phyloP scores from a whole-genome alignment of 2,888 invertebrate species.

The Pyrocoelia pectoralis region DNA sequence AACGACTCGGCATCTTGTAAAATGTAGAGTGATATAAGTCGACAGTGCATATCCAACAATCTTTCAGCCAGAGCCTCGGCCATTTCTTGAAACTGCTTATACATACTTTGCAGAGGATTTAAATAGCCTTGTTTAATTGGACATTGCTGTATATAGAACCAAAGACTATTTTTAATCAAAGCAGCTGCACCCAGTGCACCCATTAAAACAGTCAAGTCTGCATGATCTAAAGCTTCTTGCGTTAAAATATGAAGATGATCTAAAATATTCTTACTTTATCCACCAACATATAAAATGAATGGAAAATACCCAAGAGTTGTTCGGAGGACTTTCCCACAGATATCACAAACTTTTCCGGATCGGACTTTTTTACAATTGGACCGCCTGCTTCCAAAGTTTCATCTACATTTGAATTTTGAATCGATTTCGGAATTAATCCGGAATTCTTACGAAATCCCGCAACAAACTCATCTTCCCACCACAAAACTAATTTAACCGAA shows the following conservation, averaged over 20 bases:
- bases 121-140: constrained; percentile 49
- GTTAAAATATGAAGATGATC: constrained; percentile 82
- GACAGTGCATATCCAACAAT: constrained; percentile 80
- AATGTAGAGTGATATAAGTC: constrained; percentile 79
- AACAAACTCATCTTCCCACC: constrained; percentile 86
- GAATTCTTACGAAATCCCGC: constrained; percentile 77
- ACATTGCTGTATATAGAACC: constrained; percentile 74
- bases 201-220: constrained; percentile 80
- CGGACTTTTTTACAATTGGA: constrained; percentile 74
- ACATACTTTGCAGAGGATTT: constrained; percentile 61
- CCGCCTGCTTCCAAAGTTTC: constrained; percentile 53
- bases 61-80: constrained; percentile 85
- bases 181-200: constrained; percentile 85
- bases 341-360: constrained; percentile 78
- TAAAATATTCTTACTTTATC: constrained; percentile 44
- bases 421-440: constrained; percentile 57
- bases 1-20: constrained; percentile 83
- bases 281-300: too few species aligned
- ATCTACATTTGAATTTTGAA: constrained; percentile 58
- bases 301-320: constrained; percentile 66
- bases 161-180: constrained; percentile 78
- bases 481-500: constrained; percentile 81
- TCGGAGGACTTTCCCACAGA: constrained; percentile 76
- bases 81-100: constrained; percentile 83
- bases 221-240: constrained; percentile 86